These are phyloP conservation scores for Calidris pugnax DNA, from an alignment of 2,113 vertebrate genomes.

Conservation along the genomic window DNA sequence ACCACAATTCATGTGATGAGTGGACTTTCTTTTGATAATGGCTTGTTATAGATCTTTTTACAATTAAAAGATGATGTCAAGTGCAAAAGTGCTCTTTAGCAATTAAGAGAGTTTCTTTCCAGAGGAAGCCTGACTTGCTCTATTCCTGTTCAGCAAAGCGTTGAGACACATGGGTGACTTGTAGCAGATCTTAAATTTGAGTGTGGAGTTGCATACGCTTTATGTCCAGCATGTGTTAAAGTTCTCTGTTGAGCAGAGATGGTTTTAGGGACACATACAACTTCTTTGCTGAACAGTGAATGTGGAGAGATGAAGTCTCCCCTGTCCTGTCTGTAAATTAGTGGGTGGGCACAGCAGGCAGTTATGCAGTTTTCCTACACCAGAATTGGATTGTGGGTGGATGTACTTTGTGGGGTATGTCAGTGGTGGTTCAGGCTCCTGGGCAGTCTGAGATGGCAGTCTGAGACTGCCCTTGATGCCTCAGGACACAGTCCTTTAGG, in stretches of 20 bases:
- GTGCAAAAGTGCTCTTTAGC: background rate
- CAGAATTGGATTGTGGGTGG: background rate
- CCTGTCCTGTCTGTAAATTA: background rate
- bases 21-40: background rate
- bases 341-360: background rate
- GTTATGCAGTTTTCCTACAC: accelerated
- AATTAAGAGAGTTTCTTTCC: background rate
- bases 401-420: background rate
- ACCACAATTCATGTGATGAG: background rate
- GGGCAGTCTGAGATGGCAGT: background rate
- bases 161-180: accelerated
- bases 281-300: background rate
- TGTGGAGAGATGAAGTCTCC: background rate
- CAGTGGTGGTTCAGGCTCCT: background rate
- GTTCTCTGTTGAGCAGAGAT: background rate
- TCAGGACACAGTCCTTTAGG: background rate
- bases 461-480: too few relatives aligned
- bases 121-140: background rate
- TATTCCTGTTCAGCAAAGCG: background rate
- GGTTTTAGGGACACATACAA: background rate
- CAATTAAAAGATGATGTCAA: background rate
- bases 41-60: background rate
- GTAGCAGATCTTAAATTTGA: background rate
- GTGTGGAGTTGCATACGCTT: background rate
- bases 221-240: background rate